Conservation (phyloP, 64 coral and sea anemone species). For the Platygyra sinensis region DNA sequence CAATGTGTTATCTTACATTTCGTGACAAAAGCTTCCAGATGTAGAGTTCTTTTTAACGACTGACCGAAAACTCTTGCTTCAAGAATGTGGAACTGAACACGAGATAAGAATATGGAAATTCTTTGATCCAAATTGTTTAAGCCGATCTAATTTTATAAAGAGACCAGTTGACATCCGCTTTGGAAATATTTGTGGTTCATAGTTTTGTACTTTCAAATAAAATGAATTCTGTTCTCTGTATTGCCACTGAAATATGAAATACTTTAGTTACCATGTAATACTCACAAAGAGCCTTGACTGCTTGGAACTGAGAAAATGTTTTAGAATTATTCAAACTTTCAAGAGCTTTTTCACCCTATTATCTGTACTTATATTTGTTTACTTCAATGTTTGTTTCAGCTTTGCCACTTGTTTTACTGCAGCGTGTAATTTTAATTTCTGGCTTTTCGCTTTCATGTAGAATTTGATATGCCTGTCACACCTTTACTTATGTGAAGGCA, state of each 20-base stretch:
- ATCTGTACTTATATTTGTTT: too few relatives aligned
- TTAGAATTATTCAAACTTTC: not conserved
- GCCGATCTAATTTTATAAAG: not conserved
- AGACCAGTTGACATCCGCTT: not conserved
- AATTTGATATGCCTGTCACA: not conserved
- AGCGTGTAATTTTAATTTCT: slow-evolving; percentile 1
- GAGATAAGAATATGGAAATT: not conserved
- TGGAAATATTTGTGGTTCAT: not conserved
- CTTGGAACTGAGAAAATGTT: slow-evolving; percentile 5
- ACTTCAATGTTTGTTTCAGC: not conserved
- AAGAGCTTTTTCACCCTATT: not conserved
- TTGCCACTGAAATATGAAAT: not conserved
- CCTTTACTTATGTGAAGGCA: too few relatives aligned
- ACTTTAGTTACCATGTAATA: not conserved
- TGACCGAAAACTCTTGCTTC: not conserved
- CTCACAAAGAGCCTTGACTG: not conserved
- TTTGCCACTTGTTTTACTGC: not conserved
- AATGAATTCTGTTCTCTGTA: not conserved
- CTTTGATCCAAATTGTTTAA: not conserved
- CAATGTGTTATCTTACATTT: not conserved
- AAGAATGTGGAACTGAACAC: not conserved
- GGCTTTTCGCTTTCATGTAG: not conserved
- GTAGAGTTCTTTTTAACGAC: not conserved
- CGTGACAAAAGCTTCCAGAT: not conserved
- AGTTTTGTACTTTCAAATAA: too few relatives aligned